Base-by-base conservation (phyloP, 2,888 invertebrate genomes). In the Emesis furor region DNA sequence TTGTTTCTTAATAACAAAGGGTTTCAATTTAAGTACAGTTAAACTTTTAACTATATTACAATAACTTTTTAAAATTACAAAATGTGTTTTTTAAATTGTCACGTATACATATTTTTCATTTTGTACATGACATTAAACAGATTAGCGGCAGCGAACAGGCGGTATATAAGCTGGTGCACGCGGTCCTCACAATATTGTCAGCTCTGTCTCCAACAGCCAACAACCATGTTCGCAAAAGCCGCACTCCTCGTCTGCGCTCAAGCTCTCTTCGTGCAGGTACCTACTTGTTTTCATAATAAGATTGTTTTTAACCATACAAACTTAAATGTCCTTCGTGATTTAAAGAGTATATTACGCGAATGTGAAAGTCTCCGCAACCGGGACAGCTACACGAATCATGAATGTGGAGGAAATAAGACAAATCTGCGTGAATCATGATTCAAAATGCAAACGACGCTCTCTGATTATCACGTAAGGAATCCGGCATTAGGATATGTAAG, bases 231-330 rank as follows among this genome's bases (percentile, higher is more conserved):
- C n/a, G 51, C 46, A 79, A 91, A 91, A 80, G 81, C 90, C 73
- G 69, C 92, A 76, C 74, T 93, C n/a, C 67, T 92, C n/a, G 78
- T 92, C 82, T 92, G 91, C 89, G 79, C 90, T 81, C 92, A 92
- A 86, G 91, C 91, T 3, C 35, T 35, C 35, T 6, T 35, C 35
- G 35, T 35, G 4, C 35, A 35, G 35, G 35, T 35, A 35, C 24
- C 24, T 24, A 24, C 24, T 24, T 24, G 24, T 24, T 24, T 24
- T 24, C 24, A 24, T 24, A 24, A 24, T 24, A 24, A 24, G 24
- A 85, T 91, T 90, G 86, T 89, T 35, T 35, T 35, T 5, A 35
- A 35, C 0, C 35, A 35, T 35, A 24, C 24, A 24, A 24, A 24
- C 24, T 24, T 24, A 24, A 24, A 5, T 35, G 35, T 35, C 2